Percentiles rank a stretch among this genome's conserved stretches.
phyloP scores from a whole-genome alignment of 2,113 vertebrate species.

The Scytalopus superciliaris region DNA sequence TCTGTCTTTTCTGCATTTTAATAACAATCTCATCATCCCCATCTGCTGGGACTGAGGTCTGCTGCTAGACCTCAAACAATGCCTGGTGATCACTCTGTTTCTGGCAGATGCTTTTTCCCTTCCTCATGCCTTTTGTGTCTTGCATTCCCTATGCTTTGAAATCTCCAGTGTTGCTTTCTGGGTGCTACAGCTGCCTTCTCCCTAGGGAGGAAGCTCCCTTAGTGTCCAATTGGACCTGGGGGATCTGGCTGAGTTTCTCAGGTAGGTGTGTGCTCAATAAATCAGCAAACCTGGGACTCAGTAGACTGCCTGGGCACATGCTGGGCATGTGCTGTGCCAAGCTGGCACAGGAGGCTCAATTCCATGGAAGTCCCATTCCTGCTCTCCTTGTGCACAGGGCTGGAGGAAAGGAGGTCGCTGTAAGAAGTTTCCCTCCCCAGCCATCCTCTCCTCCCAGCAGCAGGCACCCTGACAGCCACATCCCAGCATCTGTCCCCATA shows the following conservation, averaged over 20 bases:
- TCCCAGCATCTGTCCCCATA: neutral
- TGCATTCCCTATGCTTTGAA: neutral
- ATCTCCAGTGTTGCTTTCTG: neutral
- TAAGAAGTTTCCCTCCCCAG: neutral
- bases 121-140: neutral
- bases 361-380: neutral
- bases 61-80: neutral
- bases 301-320: fast-evolving
- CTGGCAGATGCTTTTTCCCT: neutral
- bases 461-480: neutral
- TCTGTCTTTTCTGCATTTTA: conserved; percentile 14
- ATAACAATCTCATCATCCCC: neutral
- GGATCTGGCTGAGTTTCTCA: neutral
- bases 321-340: fast-evolving
- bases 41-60: neutral
- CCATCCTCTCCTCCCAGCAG: neutral
- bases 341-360: neutral
- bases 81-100: neutral
- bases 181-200: neutral
- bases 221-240: neutral
- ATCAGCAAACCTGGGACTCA: neutral
- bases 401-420: neutral
- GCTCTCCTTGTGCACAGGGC: neutral
- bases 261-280: neutral
- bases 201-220: neutral